Evolutionary conservation across 1,140 invertebrate genomes (phyloP), one percentile per base, ranked within the genome.

Genomic region (Drosophila guanche): DNA sequence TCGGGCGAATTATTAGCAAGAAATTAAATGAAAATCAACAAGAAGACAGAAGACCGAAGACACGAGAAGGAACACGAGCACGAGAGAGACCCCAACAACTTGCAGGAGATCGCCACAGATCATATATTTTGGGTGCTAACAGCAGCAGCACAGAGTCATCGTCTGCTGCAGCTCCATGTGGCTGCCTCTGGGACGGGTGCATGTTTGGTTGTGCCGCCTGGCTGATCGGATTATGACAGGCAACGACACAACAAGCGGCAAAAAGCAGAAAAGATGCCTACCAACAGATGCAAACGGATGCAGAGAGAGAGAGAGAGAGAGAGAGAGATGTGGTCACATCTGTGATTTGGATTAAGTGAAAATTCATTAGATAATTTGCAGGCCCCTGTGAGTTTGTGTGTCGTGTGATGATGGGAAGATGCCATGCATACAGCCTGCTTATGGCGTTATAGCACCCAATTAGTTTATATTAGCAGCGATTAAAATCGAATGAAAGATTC

Each of bases 191-290:
- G 62, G 62, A 50, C 41, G 29, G 22, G n/a, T 48, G 41, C 48
- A 43, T 50, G 46, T 61, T 67, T 46, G 62, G 52, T 47, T 27
- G 63, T 37, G 33, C 40, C 58, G 27, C 50, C 50, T 58, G 23
- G 42, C 67, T 88, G 83, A 88, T 88, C 83, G 83, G 83, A 88
- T 88, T 88, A 88, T 88, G 83, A 88, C 83, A 89, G 57, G 70
- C 83, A 76, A 75, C 84, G 84, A 83, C 83, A 86, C 62, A 79
- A 55, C 27, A 70, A 72, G 61, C 60, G 61, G 67, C 76, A 79
- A 33, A 41, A 63, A 40, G 56, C 42, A 40, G 65, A 77, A 69
- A 60, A 60, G 69, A 69, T 86, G 81, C 78, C 74, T 48, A 75
- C 62, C 83, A 83, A 88, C 83, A 86, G 83, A 88, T 86, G 83